A percentile compares a stretch with the other conserved stretches of the same genome.
Conservation (phyloP, 2,797 vertebrate species). For the Leuciscus waleckii region DNA sequence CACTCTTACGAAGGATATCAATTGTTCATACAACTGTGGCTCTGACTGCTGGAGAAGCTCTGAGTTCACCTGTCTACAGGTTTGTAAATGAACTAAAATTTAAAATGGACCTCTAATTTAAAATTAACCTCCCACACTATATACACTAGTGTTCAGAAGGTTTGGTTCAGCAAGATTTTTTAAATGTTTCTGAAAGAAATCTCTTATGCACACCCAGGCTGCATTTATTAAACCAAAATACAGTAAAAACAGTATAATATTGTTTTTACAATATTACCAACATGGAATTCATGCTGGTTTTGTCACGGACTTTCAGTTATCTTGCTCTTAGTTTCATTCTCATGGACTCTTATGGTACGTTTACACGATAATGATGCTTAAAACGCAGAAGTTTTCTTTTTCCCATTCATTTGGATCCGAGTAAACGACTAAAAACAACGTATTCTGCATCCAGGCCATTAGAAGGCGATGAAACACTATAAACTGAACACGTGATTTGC, state of each 20-base stretch:
- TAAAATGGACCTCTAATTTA: neutral
- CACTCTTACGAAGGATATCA: slow-evolving; percentile 88
- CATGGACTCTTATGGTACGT: too few relatives aligned
- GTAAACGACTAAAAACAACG: too few relatives aligned
- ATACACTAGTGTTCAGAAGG: neutral
- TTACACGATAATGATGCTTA: too few relatives aligned
- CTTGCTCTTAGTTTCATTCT: too few relatives aligned
- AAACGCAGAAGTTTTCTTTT: too few relatives aligned
- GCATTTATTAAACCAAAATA: neutral
- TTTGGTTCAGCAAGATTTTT: neutral
- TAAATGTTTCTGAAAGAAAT: neutral
- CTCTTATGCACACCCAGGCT: neutral
- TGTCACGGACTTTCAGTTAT: too few relatives aligned
- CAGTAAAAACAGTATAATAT: neutral
- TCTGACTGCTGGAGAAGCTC: slow-evolving; percentile 92
- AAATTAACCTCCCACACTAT: neutral
- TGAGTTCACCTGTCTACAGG: slow-evolving; percentile 93
- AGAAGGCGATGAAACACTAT: too few relatives aligned
- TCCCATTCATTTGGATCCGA: too few relatives aligned
- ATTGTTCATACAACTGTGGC: slow-evolving; percentile 93
- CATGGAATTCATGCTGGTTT: neutral
- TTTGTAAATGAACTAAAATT: slow-evolving; percentile 60
- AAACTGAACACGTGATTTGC: too few relatives aligned
- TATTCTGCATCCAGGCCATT: too few relatives aligned
- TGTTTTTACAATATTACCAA: too few relatives aligned